A percentile compares a stretch with the other conserved stretches of the same genome.
Conservation (phyloP, 2,797 vertebrate genomes). For the Glossophaga mutica region DNA sequence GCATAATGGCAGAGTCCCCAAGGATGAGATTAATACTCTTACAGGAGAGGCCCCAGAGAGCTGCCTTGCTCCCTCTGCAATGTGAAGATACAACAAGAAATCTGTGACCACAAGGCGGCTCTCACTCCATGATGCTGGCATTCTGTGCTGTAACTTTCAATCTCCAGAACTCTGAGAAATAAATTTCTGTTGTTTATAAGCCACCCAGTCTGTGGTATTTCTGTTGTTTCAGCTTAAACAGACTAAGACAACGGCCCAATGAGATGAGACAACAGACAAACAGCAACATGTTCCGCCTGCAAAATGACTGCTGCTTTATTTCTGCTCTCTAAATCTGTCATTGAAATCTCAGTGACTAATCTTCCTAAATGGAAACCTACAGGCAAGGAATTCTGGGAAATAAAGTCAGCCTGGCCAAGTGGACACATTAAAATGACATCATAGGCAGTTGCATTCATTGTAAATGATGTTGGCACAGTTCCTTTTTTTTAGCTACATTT, state of each 20-base stretch:
- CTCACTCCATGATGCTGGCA: not conserved
- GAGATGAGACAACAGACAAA: not conserved
- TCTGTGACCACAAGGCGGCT: not conserved
- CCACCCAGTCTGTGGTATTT: not conserved
- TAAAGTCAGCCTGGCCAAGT: not conserved
- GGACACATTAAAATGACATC: not conserved
- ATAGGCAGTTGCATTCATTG: not conserved
- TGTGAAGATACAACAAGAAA: not conserved
- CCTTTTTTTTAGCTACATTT: not conserved
- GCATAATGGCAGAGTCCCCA: not conserved
- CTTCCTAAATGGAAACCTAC: not conserved
- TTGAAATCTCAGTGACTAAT: not conserved
- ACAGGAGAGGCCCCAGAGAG: not conserved
- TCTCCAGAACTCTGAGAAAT: not conserved
- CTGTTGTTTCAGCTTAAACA: not conserved
- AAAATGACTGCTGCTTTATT: not conserved
- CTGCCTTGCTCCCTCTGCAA: not conserved
- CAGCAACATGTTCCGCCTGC: not conserved
- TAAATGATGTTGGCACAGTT: not conserved
- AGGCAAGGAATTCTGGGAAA: not conserved
- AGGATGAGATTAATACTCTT: not conserved
- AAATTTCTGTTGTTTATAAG: not conserved
- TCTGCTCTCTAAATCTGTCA: not conserved
- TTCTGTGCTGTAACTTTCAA: not conserved
- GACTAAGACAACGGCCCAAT: too few species aligned